Conservation (phyloP, 2,888 invertebrate genomes). For the Phyto melanocephala region DNA sequence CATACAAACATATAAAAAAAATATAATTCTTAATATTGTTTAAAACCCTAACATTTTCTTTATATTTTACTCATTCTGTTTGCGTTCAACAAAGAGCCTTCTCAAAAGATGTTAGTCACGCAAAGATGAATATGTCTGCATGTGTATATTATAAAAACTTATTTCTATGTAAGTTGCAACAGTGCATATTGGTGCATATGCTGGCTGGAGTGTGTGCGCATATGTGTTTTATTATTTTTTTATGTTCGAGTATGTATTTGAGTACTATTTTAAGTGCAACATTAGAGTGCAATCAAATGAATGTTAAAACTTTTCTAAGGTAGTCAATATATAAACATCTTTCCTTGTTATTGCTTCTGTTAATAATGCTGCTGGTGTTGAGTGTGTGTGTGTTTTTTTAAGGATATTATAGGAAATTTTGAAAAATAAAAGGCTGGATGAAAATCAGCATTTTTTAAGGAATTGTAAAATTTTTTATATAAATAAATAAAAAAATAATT, state of each 20-base stretch:
- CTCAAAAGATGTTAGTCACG: conserved; percentile 48
- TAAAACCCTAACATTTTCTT: conserved; percentile 6
- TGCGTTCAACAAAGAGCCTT: neutral
- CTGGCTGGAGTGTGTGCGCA: too few relatives aligned
- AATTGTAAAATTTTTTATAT: neutral
- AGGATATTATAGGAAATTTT: neutral
- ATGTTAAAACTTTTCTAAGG: conserved; percentile 56
- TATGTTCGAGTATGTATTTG: conserved; percentile 45
- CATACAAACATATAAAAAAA: neutral
- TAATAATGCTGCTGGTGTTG: neutral
- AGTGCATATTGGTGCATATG: neutral
- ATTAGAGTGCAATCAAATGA: conserved; percentile 62
- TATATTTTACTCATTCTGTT: neutral
- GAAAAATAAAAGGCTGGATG: neutral
- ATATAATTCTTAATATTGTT: conserved; percentile 11
- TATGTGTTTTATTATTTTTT: neutral
- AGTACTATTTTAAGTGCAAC: conserved; percentile 56
- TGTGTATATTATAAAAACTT: neutral
- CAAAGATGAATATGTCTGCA: conserved; percentile 33
- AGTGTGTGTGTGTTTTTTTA: too few relatives aligned
- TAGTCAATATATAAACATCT: conserved; percentile 6
- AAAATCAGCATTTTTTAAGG: neutral
- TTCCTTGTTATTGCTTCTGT: neutral
- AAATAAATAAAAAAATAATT: too few relatives aligned
- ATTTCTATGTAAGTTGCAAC: neutral